Base-by-base conservation (phyloP, 2,888 invertebrate species). In the Drosophila crucigera region DNA sequence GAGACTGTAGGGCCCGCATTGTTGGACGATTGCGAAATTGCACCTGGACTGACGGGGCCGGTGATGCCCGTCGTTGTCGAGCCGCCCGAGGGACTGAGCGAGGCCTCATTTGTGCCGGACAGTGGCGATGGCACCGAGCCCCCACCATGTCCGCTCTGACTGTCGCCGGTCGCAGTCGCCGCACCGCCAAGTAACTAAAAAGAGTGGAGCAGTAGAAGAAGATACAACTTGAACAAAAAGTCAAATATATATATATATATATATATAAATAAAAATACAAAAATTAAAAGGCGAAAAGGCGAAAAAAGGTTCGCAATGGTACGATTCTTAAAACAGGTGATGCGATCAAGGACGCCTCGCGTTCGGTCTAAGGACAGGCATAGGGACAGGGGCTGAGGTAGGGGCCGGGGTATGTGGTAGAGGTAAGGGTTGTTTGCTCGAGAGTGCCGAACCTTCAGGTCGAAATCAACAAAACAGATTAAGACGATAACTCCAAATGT, bases 81-180 rank as follows among this genome's bases (percentile, higher is more conserved):
- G 25, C 91, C 92, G 68, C 95, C 96, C 76, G 96, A 96, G 55
- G 96, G 96, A 85, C 96, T 96, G 82, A 96, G 94, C 73, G 97
- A 96, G 76, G 95, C 93, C 78, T 96, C 95, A 86, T 96, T 96
- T 54, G 96, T 96, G 91, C 96, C 96, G 73, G 97, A 95, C 76
- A 96, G 95, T 65, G 96, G 97, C 84, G 97, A 97, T 81, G 96
- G 96, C 92, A 96, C 96, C 39, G 86, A 68, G 67, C 87, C 88
- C 50, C 86, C 89, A 63, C 87, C 81, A 84, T 82, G 87, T 55
- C 77, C 87, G 63, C 87, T 88, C 68, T 85, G 90, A 60, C 89
- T 88, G 74, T 80, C 87, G 49, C 83, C 81, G 58, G 82, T 74
- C 31, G 83, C 68, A 47, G 80, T 69, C 66, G 88, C 71, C 68